These are phyloP conservation scores for Panurus biarmicus DNA, from an alignment of 2,113 vertebrate species.

Conservation along the genomic window DNA sequence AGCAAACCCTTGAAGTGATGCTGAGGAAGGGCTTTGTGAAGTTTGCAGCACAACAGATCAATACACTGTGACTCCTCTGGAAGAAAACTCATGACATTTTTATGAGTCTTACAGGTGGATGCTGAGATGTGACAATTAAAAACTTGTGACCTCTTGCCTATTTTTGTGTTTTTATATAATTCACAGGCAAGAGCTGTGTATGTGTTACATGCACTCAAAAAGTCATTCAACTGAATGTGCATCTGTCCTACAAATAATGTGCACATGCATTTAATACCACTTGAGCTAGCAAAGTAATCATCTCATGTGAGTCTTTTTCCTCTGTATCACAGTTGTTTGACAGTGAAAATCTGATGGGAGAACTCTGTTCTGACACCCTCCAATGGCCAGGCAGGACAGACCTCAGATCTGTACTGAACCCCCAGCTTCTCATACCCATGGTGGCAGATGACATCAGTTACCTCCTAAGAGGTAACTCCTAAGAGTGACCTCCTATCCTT, in stretches of 20 bases:
- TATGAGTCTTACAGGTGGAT: background rate
- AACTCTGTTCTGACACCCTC: background rate
- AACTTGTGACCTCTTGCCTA: background rate
- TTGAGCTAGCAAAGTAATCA: background rate
- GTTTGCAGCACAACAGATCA: background rate
- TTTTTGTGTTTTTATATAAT: background rate
- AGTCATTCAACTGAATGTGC: background rate
- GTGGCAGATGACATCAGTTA: background rate
- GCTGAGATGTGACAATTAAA: background rate
- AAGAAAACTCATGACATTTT: background rate
- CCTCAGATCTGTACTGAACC: background rate
- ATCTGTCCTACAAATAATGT: background rate
- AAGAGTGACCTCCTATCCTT: background rate
- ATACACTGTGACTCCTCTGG: background rate
- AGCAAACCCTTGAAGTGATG: background rate
- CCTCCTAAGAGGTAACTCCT: background rate
- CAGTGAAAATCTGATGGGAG: background rate
- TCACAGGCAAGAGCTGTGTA: accelerated
- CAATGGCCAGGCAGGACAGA: background rate
- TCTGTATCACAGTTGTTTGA: background rate
- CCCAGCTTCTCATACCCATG: accelerated
- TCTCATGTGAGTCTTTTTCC: background rate
- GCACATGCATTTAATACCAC: background rate
- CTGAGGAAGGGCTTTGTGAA: background rate
- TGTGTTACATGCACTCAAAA: background rate